Percentiles rank a stretch among this genome's conserved stretches.
Conservation (phyloP, 2,797 vertebrate genomes). For the Heteromormyrus szaboi region DNA sequence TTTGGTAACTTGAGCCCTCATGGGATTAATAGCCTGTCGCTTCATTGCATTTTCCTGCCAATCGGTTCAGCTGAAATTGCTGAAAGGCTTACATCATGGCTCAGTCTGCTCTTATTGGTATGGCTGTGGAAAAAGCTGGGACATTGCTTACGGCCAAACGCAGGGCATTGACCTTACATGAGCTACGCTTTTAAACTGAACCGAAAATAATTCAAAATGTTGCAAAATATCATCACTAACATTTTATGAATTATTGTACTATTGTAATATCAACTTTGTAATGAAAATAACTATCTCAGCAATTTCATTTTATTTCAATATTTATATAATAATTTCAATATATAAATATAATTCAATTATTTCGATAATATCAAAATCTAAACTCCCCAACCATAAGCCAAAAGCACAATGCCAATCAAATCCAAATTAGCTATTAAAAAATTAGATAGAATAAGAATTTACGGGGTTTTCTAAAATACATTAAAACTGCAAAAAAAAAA, state of each 20-base stretch:
- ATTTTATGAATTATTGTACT: neutral
- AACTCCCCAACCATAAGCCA: neutral
- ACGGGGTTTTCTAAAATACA: neutral
- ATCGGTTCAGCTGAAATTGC: constrained; percentile 37
- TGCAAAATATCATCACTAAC: neutral
- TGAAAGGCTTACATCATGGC: constrained; percentile 36
- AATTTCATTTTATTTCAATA: neutral
- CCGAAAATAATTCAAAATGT: neutral
- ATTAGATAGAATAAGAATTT: neutral
- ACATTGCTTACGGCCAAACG: neutral
- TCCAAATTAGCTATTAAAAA: neutral
- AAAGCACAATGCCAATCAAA: neutral
- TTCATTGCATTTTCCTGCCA: constrained; percentile 51
- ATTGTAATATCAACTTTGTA: neutral
- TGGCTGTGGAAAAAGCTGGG: neutral
- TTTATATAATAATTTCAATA: neutral
- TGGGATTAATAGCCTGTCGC: constrained; percentile 46
- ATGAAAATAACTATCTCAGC: neutral
- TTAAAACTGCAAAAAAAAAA: neutral
- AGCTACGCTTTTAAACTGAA: neutral
- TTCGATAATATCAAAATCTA: neutral
- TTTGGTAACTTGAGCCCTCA: constrained; percentile 50
- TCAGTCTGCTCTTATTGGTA: constrained; percentile 20
- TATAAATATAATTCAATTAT: neutral
- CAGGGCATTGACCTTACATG: neutral